Evolutionary conservation across 2,888 invertebrate genomes (phyloP).

Genomic region (Alloplasta piceator): DNA sequence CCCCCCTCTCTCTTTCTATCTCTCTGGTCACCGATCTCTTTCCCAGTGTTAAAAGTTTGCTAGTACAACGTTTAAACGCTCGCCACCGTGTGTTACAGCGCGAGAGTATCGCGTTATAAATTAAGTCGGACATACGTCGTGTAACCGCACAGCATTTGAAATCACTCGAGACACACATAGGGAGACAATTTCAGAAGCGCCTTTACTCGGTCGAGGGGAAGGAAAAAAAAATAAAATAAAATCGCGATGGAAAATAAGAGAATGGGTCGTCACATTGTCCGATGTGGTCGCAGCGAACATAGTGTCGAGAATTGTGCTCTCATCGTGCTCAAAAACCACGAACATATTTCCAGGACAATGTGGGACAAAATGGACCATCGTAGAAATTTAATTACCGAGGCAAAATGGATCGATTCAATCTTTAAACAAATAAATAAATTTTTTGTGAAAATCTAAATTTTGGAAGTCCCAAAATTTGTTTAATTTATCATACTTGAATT

Average conservation of each 20-base stretch:
- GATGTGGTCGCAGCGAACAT: conserved; percentile 38
- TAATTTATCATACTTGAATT: too few relatives aligned
- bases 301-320: conserved; percentile 69
- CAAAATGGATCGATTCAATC: too few relatives aligned
- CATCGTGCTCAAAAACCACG: conserved; percentile 55
- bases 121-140: conserved; percentile 66
- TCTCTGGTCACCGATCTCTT: conserved; percentile 24
- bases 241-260: conserved; percentile 2
- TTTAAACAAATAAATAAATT: too few relatives aligned
- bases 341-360: too few relatives aligned
- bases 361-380: too few relatives aligned
- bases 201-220: not conserved
- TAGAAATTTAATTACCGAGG: too few relatives aligned
- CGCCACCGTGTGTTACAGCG: conserved; percentile 56
- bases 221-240: not conserved
- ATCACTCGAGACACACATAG: conserved; percentile 32
- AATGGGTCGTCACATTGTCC: conserved; percentile 64
- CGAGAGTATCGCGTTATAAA: conserved; percentile 64
- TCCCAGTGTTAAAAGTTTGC: conserved; percentile 52
- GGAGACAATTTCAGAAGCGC: conserved; percentile 21
- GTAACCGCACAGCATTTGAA: conserved; percentile 53
- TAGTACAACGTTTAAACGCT: conserved; percentile 59
- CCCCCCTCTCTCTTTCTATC: conserved; percentile 18
- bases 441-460: too few relatives aligned
- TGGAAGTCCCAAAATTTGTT: too few relatives aligned